These are phyloP conservation scores for Lutjanus argentimaculatus DNA, from an alignment of 2,797 vertebrate genomes.

Conservation along the genomic window DNA sequence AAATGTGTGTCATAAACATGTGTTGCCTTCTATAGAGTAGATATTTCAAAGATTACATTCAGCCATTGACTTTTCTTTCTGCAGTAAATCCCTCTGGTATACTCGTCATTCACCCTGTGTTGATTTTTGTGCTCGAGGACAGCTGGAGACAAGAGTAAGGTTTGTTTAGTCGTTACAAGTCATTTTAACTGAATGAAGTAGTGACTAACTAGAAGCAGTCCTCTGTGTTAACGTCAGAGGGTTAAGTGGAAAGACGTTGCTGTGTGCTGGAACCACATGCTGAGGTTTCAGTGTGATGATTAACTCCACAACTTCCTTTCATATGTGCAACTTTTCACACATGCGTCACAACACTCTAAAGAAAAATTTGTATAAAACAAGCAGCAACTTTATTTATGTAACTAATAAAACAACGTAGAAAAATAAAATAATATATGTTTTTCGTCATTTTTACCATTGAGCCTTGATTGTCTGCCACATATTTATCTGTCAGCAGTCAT, in stretches of 20 bases:
- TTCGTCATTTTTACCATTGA: background rate
- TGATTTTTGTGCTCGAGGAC: background rate
- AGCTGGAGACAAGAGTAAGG: background rate
- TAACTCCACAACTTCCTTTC: conserved; percentile 1
- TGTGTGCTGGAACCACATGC: background rate
- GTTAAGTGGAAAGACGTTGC: background rate
- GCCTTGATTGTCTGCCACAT: background rate
- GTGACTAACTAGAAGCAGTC: background rate
- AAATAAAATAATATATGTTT: background rate
- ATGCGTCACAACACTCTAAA: background rate
- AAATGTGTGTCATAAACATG: conserved; percentile 37
- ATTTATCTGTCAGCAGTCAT: too few species aligned
- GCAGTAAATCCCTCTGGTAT: background rate
- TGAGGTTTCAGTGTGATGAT: background rate
- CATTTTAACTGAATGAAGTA: background rate
- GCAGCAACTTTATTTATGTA: conserved; percentile 49
- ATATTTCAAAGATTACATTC: conserved; percentile 37
- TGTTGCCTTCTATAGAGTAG: conserved; percentile 63
- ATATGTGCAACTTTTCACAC: background rate
- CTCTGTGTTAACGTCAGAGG: background rate
- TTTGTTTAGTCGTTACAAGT: background rate
- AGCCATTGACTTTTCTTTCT: conserved; percentile 8
- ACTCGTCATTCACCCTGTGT: background rate
- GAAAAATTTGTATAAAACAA: conserved; percentile 8
- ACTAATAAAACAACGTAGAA: conserved; percentile 17